Base-by-base conservation (phyloP, 2,113 vertebrate genomes). In the Ciconia boyciana region DNA sequence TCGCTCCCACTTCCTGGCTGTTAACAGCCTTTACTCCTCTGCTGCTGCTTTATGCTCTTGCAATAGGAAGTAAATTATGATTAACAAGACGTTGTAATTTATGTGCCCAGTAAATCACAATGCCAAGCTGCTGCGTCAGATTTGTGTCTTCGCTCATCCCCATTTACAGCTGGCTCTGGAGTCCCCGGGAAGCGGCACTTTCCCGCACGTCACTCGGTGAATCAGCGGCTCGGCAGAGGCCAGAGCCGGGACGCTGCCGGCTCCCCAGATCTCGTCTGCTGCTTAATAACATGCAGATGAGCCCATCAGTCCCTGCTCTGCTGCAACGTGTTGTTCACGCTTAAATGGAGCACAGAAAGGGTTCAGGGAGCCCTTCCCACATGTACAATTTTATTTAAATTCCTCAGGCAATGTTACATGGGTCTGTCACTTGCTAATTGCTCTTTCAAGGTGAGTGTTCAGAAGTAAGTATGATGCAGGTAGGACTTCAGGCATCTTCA, bases 21-120 rank as follows among this genome's bases (percentile, higher is more conserved):
- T 54, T 80, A 89, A 49, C 83, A 82, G 83, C 87, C 71, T 65
- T 43, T n/a, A 24, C 80, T 58, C 64, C 86, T 79, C 93, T 43
- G 84, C 90, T 60, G 90, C 91, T 20, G 89, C 84, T 90, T 65
- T 68, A 52, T 87, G 88, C 93, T 58, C 76, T 57, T 21, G 64
- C 89, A 64, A 87, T 7, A 94, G 92, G 95, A 95, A 96, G 76
- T 65, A 91, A 93, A 96, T 93, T 55, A 86, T 72, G 87, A 94
- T 95, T 89, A 96, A 94, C 60, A 88, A 80, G 89, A 65, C 15
- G 10, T 32, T 10, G 75, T 93, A 91, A 95, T 96, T 95, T 92
- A 87, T 75, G 87, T 83, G 91, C 86, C 82, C 79, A 44, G 77
- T 95, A 95, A 87, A 95, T 96, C 87, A 88, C 77, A n/a, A 19